These are phyloP conservation scores for Anthonomus grandis DNA, from an alignment of 1,140 invertebrate species.

Conservation along the genomic window DNA sequence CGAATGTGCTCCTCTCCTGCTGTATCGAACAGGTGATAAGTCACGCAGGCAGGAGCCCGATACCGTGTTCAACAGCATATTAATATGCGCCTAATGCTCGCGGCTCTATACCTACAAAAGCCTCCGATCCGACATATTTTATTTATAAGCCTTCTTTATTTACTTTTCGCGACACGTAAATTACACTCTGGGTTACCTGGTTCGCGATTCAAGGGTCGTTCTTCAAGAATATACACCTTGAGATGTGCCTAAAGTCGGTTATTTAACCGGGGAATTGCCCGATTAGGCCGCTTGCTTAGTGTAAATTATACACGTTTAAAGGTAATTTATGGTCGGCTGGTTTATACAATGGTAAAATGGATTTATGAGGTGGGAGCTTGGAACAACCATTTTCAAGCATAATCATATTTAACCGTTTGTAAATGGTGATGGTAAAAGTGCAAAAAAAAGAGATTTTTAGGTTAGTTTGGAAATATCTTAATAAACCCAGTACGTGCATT, in stretches of 20 bases:
- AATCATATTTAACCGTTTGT: constrained; percentile 39
- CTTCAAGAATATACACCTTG: constrained; percentile 1
- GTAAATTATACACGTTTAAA: constrained; percentile 44
- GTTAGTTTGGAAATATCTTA: too few relatives aligned
- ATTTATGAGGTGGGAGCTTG: constrained; percentile 49
- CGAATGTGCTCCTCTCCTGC: constrained; percentile 8
- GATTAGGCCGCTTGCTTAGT: constrained; percentile 26
- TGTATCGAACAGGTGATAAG: constrained; percentile 28
- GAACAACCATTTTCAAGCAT: constrained; percentile 47
- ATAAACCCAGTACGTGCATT: too few relatives aligned
- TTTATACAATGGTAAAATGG: constrained; percentile 44
- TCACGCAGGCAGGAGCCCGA: constrained; percentile 39
- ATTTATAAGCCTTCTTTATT: constrained; percentile 37
- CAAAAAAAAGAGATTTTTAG: too few relatives aligned
- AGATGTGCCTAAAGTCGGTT: neutral
- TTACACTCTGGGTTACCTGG: constrained; percentile 35
- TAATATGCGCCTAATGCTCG: constrained; percentile 39
- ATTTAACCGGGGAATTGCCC: constrained; percentile 7
- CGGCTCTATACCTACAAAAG: constrained; percentile 32
- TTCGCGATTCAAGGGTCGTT: constrained; percentile 30
- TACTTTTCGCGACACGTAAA: constrained; percentile 41
- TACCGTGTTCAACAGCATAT: constrained; percentile 39
- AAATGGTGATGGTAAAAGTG: constrained; percentile 29
- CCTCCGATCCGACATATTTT: constrained; percentile 17
- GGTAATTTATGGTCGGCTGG: constrained; percentile 42